Evolutionary conservation across 1,140 invertebrate genomes (phyloP), one percentile per base, ranked within the genome.

Genomic region (Coelopa frigida): DNA sequence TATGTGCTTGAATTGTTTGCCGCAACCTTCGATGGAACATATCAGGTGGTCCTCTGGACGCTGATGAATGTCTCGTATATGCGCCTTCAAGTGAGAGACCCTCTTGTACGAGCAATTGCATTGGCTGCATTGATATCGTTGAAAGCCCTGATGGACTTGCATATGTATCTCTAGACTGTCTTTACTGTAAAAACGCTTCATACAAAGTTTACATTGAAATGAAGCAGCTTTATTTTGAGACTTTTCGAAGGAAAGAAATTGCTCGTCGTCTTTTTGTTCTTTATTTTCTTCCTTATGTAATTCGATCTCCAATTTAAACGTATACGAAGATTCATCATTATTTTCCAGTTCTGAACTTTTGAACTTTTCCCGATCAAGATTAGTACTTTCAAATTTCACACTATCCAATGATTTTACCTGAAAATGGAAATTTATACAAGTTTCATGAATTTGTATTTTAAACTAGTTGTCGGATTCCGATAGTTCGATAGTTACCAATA

Each of bases 181-280:
- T 21, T 21, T 22, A 6, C 33, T 46, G 10, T 39, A 24, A 31
- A 17, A 38, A 22, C 35, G 44, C 15, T 36, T 27, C 12, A 27
- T 35, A 15, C 44, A 46, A 11, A 39, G 44, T 17, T 46, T 37
- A 46, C 44, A 40, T 7, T 38, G 36, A 32, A 46, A 46, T n/a
- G 12, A 23, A 21, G 15, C 24, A 38, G 3, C 17, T 38, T 23
- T 31, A 32, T 18, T 26, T 31, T 12, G 0, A n/a, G n/a, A n/a
- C n/a, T n/a, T 17, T 39, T 39, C 22, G 18, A 15, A 5, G 22
- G 12, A 20, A 12, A 12, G 17, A 31, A 31, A 10, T 7, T n/a
- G 10, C 17, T 10, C 4, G 23, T n/a, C 6, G 7, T 20, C 38
- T 23, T 32, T 8, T 12, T 22, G 2, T 33, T 33, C 23, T 14